Evolutionary conservation across 2,113 vertebrate genomes (phyloP), one percentile per base, ranked within the genome.

Genomic region (Athene noctua): DNA sequence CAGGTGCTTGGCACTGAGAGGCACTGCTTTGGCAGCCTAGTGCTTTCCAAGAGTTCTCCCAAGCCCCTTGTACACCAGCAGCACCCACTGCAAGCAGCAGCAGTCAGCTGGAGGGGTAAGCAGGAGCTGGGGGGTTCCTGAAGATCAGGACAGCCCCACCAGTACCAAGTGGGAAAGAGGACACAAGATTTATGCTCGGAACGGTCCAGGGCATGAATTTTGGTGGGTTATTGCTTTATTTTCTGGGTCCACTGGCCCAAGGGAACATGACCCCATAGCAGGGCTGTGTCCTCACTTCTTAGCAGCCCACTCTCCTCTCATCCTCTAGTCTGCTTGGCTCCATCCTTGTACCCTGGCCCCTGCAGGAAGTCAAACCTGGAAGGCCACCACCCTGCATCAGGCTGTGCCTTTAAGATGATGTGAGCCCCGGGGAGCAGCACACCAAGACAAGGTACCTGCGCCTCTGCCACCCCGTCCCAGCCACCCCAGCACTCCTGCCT

Each of bases 1-100:
- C 72, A 61, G 54, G 52, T 42, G 38, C 58, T 49, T n/a, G 84
- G 63, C 77, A 86, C 32, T 1, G 7, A 51, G 40, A 65, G 42
- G 72, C 67, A 59, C 57, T 59, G 67, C 54, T 92, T 61, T 72
- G 86, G 81, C 82, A 87, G 79, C 59, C 19, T 63, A 32, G 2
- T 0, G 32, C 32, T 88, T 90, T 87, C 59, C 63, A 84, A 58
- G 72, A 54, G 81, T 8, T 72, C 18, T 42, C 63, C 62, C 40
- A 46, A 83, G 38, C 23, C 71, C 66, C 52, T 54, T 6, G 0
- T 5, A 15, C 3, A 1, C 10, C 4, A 1, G 42, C 57, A 61
- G 90, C 80, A 79, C 65, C 86, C 86, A 88, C 17, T 0, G 0
- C 74, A 74, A 34, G 27, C 58, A 75, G 63, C 79, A 72, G 63